These are phyloP conservation scores for Hyles lineata DNA, from an alignment of 2,888 invertebrate genomes.

Conservation along the genomic window DNA sequence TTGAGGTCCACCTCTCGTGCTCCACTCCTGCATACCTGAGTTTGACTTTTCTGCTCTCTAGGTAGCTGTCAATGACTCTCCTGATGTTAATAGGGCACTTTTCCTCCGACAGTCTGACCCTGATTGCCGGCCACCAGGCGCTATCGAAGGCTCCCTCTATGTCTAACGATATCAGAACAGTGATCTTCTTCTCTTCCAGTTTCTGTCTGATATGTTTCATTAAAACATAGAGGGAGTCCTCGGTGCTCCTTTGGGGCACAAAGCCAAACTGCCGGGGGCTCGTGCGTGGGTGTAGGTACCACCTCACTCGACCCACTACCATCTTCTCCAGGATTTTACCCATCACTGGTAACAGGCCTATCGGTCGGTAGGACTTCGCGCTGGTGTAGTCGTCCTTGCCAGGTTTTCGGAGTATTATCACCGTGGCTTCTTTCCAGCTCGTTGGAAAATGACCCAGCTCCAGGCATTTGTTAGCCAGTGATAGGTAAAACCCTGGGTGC, in stretches of 20 bases:
- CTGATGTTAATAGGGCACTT: constrained; percentile 21
- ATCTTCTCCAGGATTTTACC: constrained; percentile 29
- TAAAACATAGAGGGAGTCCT: not conserved
- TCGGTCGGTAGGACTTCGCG: constrained; percentile 32
- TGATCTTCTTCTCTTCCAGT: no score
- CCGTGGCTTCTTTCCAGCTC: not conserved
- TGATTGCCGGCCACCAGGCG: constrained; percentile 33
- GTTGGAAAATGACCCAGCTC: no score
- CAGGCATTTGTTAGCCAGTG: not conserved
- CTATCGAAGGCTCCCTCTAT: constrained; percentile 7
- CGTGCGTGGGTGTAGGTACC: no score
- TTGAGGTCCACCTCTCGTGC: no score
- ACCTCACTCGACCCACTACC: no score
- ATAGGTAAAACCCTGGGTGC: not conserved
- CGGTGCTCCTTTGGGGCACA: constrained; percentile 16
- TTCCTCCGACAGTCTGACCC: constrained; percentile 29
- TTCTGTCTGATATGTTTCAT: no score
- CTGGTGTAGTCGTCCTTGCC: not conserved
- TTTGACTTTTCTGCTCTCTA: constrained; percentile 9
- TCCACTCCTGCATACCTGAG: constrained; percentile 11
- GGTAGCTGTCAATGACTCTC: constrained; percentile 29
- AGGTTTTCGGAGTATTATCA: constrained; percentile 30
- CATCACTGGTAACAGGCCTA: constrained; percentile 31
- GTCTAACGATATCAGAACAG: constrained; percentile 26
- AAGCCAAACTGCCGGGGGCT: no score